phyloP scores from a whole-genome alignment of 2,888 invertebrate species.

The Allolobophora icterica region DNA sequence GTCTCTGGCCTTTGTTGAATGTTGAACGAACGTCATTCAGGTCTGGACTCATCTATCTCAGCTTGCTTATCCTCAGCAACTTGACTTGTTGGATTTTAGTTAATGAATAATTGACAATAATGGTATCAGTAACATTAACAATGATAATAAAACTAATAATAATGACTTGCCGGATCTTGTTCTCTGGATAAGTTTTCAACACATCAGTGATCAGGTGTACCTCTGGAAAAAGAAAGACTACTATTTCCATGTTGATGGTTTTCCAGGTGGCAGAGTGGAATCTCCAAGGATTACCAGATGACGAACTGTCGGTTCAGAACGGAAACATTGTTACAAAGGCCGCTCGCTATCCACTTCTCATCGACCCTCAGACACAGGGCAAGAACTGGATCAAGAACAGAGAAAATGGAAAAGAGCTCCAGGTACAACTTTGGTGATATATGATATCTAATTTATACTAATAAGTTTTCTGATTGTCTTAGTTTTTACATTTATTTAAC shows the following conservation, averaged over 20 bases:
- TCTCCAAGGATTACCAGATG: slow-evolving; percentile 63
- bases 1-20: too few relatives aligned
- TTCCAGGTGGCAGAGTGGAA: slow-evolving; percentile 74
- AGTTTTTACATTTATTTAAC: background rate
- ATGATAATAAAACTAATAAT: too few relatives aligned
- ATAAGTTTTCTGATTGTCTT: background rate
- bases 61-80: too few relatives aligned
- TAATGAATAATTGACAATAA: too few relatives aligned
- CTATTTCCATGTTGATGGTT: background rate
- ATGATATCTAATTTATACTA: background rate
- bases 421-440: slow-evolving; percentile 56
- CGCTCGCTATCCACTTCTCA: slow-evolving; percentile 62
- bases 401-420: slow-evolving; percentile 48
- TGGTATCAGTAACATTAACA: too few relatives aligned
- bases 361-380: slow-evolving; percentile 66
- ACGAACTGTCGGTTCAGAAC: slow-evolving; percentile 64
- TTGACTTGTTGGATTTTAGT: too few relatives aligned
- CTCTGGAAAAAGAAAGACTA: background rate
- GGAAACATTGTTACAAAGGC: slow-evolving; percentile 65
- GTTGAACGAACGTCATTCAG: too few relatives aligned
- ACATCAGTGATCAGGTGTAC: too few relatives aligned
- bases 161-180: too few relatives aligned
- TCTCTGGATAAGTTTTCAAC: too few relatives aligned
- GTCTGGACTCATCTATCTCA: too few relatives aligned
- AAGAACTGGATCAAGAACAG: slow-evolving; percentile 64